Evolutionary conservation across 92 coral and sea anemone genomes (phyloP).

Genomic region (Chrysogorgia sp.): DNA sequence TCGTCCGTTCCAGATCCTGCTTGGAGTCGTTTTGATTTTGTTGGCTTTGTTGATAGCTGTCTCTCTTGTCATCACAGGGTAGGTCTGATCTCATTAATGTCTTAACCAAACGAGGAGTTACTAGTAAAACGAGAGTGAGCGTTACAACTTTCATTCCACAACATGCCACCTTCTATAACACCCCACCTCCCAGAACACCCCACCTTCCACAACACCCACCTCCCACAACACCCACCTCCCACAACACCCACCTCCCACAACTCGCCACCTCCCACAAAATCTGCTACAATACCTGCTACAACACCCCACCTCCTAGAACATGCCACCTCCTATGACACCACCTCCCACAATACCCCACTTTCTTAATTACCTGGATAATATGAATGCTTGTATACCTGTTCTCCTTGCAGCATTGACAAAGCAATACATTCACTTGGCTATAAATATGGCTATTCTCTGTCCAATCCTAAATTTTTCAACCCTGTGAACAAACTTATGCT

Average conservation of each 20-base stretch:
- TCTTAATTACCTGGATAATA: background rate
- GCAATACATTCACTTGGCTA: conserved; percentile 92
- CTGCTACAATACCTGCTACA: too few relatives aligned
- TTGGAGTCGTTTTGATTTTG: conserved; percentile 79
- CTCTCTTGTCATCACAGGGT: conserved; percentile 88
- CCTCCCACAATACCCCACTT: too few relatives aligned
- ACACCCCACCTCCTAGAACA: too few relatives aligned
- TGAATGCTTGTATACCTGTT: background rate
- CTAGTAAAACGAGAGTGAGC: too few relatives aligned
- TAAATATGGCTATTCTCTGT: conserved; percentile 86
- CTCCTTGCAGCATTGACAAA: conserved; percentile 77
- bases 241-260: too few relatives aligned
- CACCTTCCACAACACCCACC: too few relatives aligned
- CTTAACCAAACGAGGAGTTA: background rate
- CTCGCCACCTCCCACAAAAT: too few relatives aligned
- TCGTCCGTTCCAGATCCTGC: conserved; percentile 91
- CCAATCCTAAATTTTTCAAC: conserved; percentile 78
- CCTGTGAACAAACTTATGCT: conserved; percentile 95
- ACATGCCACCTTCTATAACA: too few relatives aligned
- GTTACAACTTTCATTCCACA: too few relatives aligned
- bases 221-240: too few relatives aligned
- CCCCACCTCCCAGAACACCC: too few relatives aligned
- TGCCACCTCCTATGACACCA: too few relatives aligned
- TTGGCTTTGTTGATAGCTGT: conserved; percentile 78
- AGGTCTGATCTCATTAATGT: conserved; percentile 10